Conservation (phyloP, 2,888 invertebrate species). For the Xestia xanthographa region DNA sequence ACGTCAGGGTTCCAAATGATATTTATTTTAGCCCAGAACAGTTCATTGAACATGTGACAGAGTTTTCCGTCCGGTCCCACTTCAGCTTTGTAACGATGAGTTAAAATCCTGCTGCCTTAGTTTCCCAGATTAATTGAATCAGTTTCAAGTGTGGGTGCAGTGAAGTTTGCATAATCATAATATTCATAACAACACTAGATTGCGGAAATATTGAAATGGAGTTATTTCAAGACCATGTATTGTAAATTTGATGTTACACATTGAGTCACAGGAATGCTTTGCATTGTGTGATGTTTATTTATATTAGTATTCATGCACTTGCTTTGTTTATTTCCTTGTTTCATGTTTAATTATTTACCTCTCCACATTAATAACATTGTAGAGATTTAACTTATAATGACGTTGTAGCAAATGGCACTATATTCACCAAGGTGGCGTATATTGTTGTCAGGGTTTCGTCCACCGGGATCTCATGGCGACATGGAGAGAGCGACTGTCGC, state of each 20-base stretch:
- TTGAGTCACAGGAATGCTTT: constrained; percentile 4
- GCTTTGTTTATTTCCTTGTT: not conserved
- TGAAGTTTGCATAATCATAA: constrained; percentile 25
- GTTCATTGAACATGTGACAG: not conserved
- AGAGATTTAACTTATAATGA: not conserved
- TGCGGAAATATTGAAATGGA: constrained; percentile 37
- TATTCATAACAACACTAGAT: constrained; percentile 26
- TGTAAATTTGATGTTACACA: not conserved
- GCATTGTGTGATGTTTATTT: constrained; percentile 12
- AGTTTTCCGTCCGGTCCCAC: no score
- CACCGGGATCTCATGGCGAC: no score
- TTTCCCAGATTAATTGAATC: constrained; percentile 32
- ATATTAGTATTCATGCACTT: constrained; percentile 2
- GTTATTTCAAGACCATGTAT: constrained; percentile 37
- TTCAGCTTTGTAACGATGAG: not conserved
- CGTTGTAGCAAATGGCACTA: not conserved
- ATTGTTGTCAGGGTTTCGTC: no score
- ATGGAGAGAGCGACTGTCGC: no score
- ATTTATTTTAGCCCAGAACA: not conserved
- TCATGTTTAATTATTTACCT: not conserved
- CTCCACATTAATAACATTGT: not conserved
- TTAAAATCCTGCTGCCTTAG: not conserved
- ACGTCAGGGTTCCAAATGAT: not conserved
- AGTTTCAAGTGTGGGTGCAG: constrained; percentile 21
- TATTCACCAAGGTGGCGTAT: not conserved